Conservation (phyloP, 2,113 vertebrate species). For the Lophius piscatorius region DNA sequence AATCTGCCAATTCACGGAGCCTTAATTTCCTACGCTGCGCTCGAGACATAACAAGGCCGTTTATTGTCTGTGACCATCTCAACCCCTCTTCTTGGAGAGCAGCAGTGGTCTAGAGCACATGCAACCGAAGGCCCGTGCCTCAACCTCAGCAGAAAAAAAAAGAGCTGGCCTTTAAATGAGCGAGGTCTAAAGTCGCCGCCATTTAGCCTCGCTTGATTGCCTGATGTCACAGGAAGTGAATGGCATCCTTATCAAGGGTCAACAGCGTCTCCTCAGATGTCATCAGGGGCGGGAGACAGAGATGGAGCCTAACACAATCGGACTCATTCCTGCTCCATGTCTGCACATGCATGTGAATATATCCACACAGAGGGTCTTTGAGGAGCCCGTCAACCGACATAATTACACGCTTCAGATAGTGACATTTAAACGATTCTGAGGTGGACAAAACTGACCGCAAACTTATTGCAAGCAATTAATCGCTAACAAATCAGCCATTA, state of each 20-base stretch:
- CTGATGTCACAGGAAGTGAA: constrained; percentile 65
- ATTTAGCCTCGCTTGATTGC: constrained; percentile 67
- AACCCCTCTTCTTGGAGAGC: constrained; percentile 50
- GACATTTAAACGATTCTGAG: background rate
- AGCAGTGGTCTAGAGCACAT: constrained; percentile 55
- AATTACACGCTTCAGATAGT: constrained; percentile 3
- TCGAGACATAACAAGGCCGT: constrained; percentile 56
- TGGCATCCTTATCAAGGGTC: constrained; percentile 55
- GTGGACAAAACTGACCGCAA: background rate
- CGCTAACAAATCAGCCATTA: too few species aligned
- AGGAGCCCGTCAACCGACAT: constrained; percentile 9
- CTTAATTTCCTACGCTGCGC: constrained; percentile 46
- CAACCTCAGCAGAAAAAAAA: constrained; percentile 8
- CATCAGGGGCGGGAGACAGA: constrained; percentile 13
- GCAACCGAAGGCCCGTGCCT: constrained; percentile 24
- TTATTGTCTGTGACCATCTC: constrained; percentile 58
- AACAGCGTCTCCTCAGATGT: constrained; percentile 42
- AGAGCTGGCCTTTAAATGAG: constrained; percentile 59
- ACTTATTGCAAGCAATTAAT: background rate
- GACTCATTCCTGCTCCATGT: background rate
- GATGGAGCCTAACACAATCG: constrained; percentile 6
- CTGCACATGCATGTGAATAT: constrained; percentile 1
- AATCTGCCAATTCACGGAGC: constrained; percentile 53
- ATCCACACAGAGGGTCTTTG: background rate
- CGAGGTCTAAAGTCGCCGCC: constrained; percentile 50